Base-by-base conservation (phyloP, 2,888 invertebrate species). In the Mantis religiosa region DNA sequence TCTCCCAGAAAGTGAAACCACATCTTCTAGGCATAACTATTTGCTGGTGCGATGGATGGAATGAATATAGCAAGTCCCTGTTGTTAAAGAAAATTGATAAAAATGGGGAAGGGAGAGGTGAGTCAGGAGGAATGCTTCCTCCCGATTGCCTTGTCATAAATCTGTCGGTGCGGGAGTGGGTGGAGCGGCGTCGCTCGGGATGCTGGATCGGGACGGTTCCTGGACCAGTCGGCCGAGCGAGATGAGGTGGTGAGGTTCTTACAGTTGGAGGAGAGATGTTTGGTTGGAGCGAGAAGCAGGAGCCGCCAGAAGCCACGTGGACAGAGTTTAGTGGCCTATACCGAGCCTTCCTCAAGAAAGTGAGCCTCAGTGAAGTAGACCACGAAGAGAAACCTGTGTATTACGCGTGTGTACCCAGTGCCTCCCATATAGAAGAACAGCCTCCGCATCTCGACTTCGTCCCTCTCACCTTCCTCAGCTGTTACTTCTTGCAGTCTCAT, bases 341-440 rank as follows among this genome's bases (percentile, higher is more conserved):
- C 92, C 92, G 94, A 90, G 94, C 95, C 91, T 93, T 93, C 84
- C 94, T 92, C 86, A 88, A 95, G 93, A 95, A 94, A 91, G 93
- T 96, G 91, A 95, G 96, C 25, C 95, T 96, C 91, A 96, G 96
- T 83, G 95, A 95, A 91, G 92, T 94, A 87, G 96, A 97, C 92
- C 94, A 93, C 91, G 95, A 95, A 91, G 96, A 94, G 90, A 92
- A 92, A 71, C 95, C 96, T 0, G 94, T 96, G 89, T 95, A 96
- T 90, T 95, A 95, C 91, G 93, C 94, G 84, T 94, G 94, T 91
- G 93, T 94, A 2, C 95, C 91, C 87, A 91, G 91, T 91, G 90
- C 90, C 92, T 91, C 91, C 93, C 93, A 93, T 93, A 92, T 91
- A 92, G 92, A 91, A 93, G 93, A 90, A 92, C 92, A 91, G 92